These are phyloP conservation scores for Anthophora plumipes DNA, from an alignment of 2,888 invertebrate genomes.

Conservation along the genomic window DNA sequence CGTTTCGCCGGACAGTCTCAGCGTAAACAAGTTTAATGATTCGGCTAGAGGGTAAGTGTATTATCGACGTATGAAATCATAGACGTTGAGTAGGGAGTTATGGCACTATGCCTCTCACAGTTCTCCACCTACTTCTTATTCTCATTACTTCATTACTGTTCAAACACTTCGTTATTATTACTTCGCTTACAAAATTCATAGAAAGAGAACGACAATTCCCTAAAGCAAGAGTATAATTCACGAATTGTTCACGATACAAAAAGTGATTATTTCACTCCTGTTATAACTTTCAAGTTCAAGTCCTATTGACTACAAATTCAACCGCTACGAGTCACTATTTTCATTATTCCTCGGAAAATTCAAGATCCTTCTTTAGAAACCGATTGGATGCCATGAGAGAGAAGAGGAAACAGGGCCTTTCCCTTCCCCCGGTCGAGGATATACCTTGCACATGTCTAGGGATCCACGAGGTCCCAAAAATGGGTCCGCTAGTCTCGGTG, in stretches of 20 bases:
- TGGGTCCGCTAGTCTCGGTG: constrained; percentile 84
- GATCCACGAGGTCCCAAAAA: constrained; percentile 78
- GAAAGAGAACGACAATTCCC: too few species aligned
- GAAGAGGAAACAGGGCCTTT: constrained; percentile 43
- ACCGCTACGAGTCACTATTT: too few species aligned
- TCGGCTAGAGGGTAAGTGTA: neutral
- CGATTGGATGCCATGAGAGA: constrained; percentile 39
- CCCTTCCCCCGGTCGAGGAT: constrained; percentile 52
- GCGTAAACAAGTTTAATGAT: constrained; percentile 19
- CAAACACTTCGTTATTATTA: neutral
- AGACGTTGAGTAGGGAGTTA: too few species aligned
- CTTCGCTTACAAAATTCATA: too few species aligned
- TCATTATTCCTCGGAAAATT: constrained; percentile 44
- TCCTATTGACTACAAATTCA: too few species aligned
- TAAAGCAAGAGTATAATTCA: too few species aligned
- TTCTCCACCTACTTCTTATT: neutral
- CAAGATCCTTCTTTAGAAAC: constrained; percentile 14
- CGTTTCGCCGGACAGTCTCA: neutral
- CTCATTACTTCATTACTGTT: too few species aligned
- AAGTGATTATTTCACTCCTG: too few species aligned
- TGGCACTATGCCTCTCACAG: too few species aligned
- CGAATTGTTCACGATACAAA: too few species aligned
- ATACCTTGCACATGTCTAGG: constrained; percentile 77
- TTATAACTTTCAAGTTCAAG: too few species aligned
- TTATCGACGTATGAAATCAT: neutral